Base-by-base conservation (phyloP, 2,797 vertebrate species). In the Petrocephalus schoutedeni region DNA sequence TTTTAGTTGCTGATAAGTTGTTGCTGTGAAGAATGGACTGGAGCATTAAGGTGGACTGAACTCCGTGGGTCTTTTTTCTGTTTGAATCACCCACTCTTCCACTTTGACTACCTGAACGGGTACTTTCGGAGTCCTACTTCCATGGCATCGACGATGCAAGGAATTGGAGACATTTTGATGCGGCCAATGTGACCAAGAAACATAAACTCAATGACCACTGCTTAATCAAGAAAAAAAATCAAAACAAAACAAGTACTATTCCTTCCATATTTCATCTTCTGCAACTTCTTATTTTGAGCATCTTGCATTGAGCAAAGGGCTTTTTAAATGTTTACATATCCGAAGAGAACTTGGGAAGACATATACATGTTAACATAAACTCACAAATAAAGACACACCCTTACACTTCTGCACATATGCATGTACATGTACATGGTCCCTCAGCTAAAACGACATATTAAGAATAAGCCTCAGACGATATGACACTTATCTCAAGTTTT, bases 251-350 rank as follows among this genome's bases (percentile, higher is more conserved):
- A 28, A 28, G 28, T 28, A 51, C 8, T 83, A 83, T 12, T 21
- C 41, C 41, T 51, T 51, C 19, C 9, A 5, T 53, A 21, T 53
- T 28, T 53, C 21, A 23, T 83, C 36, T 41, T 41, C 2, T 41
- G 28, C 28, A 28, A 28, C 41, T 82, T 49, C 16, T 53, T 53
- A 21, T 51, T 83, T 53, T 64, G 36, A 4, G 32, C 59, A 51
- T 87, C 86, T 54, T 64, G 57, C 87, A 84, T 61, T 64, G 77
- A 84, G 87, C 57, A 88, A 88, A 88, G 87, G 87, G 87, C 87
- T 88, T 88, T 84, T 49, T 51, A 36, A 64, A 88, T 84, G 87
- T 88, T 88, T 88, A 88, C 87, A 53, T 80, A 87, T 51, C 41
- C 3, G 5, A 53, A 45, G 54, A 41, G 51, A 85, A 23, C 86